phyloP scores from a whole-genome alignment of 1,140 invertebrate species.

The Tetragnatha versicolor region DNA sequence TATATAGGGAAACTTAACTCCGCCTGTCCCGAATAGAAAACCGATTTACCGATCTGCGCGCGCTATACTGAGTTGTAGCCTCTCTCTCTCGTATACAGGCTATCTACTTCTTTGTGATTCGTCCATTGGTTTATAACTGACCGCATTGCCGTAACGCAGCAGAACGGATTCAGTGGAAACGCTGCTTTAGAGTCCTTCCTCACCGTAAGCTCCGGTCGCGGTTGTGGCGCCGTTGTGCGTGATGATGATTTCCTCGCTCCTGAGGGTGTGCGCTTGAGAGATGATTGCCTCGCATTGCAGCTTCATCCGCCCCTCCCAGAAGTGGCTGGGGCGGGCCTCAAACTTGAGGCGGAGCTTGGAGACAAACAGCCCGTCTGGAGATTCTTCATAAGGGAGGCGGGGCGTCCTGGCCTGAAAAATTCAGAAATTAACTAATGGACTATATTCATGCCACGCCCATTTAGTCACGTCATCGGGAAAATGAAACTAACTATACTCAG shows the following conservation, averaged over 20 bases:
- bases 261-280: conserved; percentile 37
- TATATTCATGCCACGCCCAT: no score
- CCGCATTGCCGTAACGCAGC: not conserved
- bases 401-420: not conserved
- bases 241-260: conserved; percentile 41
- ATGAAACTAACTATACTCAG: no score
- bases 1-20: no score
- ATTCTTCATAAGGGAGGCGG: not conserved
- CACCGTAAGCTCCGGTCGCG: conserved; percentile 37
- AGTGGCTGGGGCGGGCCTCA: conserved; percentile 14
- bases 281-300: conserved; percentile 51
- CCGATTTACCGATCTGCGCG: no score
- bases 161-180: not conserved
- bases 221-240: conserved; percentile 15
- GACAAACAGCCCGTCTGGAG: conserved; percentile 19
- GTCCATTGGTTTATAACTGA: not conserved
- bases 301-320: conserved; percentile 41
- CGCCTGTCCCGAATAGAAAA: no score
- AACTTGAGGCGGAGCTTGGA: conserved; percentile 15
- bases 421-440: not conserved
- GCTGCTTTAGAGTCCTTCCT: not conserved
- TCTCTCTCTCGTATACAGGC: not conserved
- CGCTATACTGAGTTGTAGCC: no score
- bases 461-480: no score
- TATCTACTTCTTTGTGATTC: not conserved